Conservation (phyloP, 2,113 vertebrate genomes). For the Onychostoma macrolepis region DNA sequence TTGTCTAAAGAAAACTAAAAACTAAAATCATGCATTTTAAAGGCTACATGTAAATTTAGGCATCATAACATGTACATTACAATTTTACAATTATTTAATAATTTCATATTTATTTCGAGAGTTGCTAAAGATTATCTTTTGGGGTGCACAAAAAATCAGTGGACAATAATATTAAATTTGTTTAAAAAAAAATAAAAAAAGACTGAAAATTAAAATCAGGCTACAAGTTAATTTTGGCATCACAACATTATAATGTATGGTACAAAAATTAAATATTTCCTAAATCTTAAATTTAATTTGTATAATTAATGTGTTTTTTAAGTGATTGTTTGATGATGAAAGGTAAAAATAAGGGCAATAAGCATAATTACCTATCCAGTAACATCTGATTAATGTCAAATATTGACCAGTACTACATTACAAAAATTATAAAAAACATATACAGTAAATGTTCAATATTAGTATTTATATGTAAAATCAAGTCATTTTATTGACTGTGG, state of each 20-base stretch:
- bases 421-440: not conserved
- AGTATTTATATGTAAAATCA: not conserved
- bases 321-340: not conserved
- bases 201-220: not conserved
- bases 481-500: not conserved
- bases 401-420: not conserved
- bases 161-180: too few species aligned
- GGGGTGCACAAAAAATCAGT: not conserved
- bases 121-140: not conserved
- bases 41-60: not conserved
- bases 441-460: not conserved
- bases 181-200: too few species aligned
- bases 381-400: not conserved
- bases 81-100: too few species aligned
- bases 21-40: not conserved
- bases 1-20: not conserved
- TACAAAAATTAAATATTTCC: not conserved
- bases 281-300: not conserved
- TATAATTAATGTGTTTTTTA: not conserved
- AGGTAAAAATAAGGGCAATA: not conserved
- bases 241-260: not conserved
- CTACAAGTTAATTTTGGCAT: not conserved
- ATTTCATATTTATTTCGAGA: too few species aligned
- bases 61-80: too few species aligned
- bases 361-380: not conserved